phyloP scores from a whole-genome alignment of 1,140 invertebrate genomes.

The Heterodera schachtii region DNA sequence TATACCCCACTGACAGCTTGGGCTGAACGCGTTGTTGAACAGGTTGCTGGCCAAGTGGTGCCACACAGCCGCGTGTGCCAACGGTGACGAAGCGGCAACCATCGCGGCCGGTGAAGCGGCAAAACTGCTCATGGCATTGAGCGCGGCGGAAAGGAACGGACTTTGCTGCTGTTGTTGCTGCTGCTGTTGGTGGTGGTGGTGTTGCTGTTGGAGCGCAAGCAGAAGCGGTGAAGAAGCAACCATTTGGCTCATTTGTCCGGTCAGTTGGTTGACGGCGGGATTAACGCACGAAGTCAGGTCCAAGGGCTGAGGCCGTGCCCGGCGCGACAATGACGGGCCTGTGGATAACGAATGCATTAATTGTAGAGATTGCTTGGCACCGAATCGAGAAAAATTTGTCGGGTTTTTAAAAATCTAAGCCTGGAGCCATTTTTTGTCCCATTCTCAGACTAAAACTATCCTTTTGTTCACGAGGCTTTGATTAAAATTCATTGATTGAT shows the following conservation, averaged over 20 bases:
- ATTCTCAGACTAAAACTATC: no score
- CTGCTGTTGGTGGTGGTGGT: conserved; percentile 6
- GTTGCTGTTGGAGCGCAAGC: conserved; percentile 19
- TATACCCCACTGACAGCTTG: conserved; percentile 5
- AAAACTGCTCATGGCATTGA: conserved; percentile 25
- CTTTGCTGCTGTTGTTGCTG: no score
- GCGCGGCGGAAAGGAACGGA: conserved; percentile 23
- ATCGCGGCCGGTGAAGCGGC: conserved; percentile 14
- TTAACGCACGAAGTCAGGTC: conserved; percentile 47
- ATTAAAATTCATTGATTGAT: no score
- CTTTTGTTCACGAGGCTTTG: no score
- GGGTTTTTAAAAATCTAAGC: no score
- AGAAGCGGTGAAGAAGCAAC: conserved; percentile 25
- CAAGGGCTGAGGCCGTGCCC: conserved; percentile 50
- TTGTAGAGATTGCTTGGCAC: not conserved
- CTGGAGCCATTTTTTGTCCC: no score
- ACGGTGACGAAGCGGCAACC: conserved; percentile 3
- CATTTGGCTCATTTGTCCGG: conserved; percentile 25
- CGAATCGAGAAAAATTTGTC: no score
- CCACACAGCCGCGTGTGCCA: conserved; percentile 12
- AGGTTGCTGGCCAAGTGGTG: conserved; percentile 21
- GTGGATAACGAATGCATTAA: not conserved
- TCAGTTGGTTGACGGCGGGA: conserved; percentile 23
- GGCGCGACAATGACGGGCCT: conserved; percentile 39
- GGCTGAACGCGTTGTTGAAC: conserved; percentile 16